Base-by-base conservation (phyloP, 2,113 vertebrate species). In the Reinhardtius hippoglossoides region DNA sequence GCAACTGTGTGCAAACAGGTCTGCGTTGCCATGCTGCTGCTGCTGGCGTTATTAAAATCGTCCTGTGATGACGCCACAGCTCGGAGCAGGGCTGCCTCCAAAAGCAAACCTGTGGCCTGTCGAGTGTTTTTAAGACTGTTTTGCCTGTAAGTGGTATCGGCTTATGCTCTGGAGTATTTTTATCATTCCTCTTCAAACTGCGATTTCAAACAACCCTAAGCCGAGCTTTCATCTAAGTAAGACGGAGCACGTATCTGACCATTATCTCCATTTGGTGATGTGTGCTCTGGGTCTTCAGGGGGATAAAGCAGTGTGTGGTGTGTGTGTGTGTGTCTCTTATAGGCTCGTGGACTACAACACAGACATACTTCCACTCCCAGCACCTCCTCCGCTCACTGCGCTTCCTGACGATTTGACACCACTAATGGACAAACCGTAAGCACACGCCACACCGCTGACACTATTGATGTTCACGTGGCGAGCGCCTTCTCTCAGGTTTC, bases 331-430 rank as follows among this genome's bases (percentile, higher is more conserved):
- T 56, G 54, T 50, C 46, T 52, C 62, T 60, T 67, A 3, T 16
- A 93, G 92, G 71, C 87, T 71, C 21, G 52, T 83, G 0, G 80
- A 85, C 70, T 90, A 83, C 78, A 81, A 50, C 68, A 48, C 71
- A 23, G 90, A 91, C 9, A 66, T 83, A 18, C 87, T 92, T 70
- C 90, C 89, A 1, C 67, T 77, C 24, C 5, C 48, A 5, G 66
- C 72, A 0, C 84, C 91, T 3, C 65, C 78, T 74, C 74, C 62
- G 55, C 87, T 91, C 3, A 23, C 12, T 1, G 42, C 44, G 15
- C 87, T 76, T 67, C 85, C 83, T 3, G 76, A 81, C 18, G 83
- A 87, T 42, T 26, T 71, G 35, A 1, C 24, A 1, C 63, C 56
- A 3, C 71, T 75, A 14, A 70, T 44, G 60, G 87, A 87, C 62